Evolutionary conservation across 2,113 vertebrate genomes (phyloP).

Genomic region (Otus sunia): DNA sequence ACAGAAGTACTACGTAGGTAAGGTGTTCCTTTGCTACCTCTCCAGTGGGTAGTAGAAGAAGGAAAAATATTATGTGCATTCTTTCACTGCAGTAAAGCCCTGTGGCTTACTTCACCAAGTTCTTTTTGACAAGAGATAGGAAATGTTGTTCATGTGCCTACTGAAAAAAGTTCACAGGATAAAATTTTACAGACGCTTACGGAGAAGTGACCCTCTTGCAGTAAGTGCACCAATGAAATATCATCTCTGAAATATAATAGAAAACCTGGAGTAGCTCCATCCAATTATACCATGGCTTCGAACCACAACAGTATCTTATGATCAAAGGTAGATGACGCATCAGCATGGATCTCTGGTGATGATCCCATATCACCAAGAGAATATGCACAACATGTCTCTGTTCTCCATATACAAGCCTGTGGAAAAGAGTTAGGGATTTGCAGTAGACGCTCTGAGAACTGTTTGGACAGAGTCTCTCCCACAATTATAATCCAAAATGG

Average conservation of each 20-base stretch:
- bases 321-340: not conserved
- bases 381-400: not conserved
- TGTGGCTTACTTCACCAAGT: not conserved
- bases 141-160: not conserved
- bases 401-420: not conserved
- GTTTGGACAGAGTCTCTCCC: not conserved
- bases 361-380: not conserved
- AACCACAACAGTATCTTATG: not conserved
- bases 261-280: not conserved
- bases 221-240: not conserved
- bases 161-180: not conserved
- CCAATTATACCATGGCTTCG: not conserved
- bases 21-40: not conserved
- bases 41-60: not conserved
- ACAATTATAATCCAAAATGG: not conserved
- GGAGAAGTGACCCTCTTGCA: not conserved
- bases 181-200: not conserved
- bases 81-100: not conserved
- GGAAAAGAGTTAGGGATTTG: not conserved
- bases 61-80: not conserved
- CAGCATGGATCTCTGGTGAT: not conserved
- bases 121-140: not conserved
- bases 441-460: not conserved
- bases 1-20: not conserved
- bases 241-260: not conserved